These are phyloP conservation scores for Eucera pruinosa DNA, from an alignment of 2,888 invertebrate species.

Conservation along the genomic window DNA sequence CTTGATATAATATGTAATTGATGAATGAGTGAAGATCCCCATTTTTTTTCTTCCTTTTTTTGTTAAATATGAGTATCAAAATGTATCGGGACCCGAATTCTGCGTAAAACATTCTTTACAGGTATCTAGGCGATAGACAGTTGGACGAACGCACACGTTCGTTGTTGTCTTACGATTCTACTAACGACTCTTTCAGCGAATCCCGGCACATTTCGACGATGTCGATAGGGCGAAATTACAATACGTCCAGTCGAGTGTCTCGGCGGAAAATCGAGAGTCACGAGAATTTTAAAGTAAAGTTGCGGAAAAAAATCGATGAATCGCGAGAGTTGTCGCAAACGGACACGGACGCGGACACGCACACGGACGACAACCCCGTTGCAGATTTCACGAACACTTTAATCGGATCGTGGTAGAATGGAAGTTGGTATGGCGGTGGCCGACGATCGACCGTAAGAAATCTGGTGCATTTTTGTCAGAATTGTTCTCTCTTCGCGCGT, in stretches of 20 bases:
- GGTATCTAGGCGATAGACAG: slow-evolving; percentile 29
- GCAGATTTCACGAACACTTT: slow-evolving; percentile 58
- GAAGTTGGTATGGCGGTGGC: slow-evolving; percentile 76
- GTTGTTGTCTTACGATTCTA: slow-evolving; percentile 33
- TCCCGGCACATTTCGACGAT: slow-evolving; percentile 36
- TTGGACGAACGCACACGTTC: slow-evolving; percentile 30
- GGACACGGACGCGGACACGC: slow-evolving; percentile 54
- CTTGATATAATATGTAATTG: neutral
- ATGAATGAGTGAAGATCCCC: neutral
- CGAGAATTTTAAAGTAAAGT: neutral
- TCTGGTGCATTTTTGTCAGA: slow-evolving; percentile 57
- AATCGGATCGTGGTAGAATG: slow-evolving; percentile 62
- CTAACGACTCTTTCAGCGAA: slow-evolving; percentile 50
- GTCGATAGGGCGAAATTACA: slow-evolving; percentile 34
- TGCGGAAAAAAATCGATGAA: neutral
- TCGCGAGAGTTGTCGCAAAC: slow-evolving; percentile 27
- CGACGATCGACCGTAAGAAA: slow-evolving; percentile 76
- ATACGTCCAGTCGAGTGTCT: slow-evolving; percentile 24
- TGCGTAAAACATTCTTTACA: slow-evolving; percentile 51
- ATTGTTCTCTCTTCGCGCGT: slow-evolving; percentile 57
- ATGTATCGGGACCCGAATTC: neutral
- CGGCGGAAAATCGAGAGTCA: slow-evolving; percentile 14
- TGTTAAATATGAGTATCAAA: no score
- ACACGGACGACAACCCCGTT: slow-evolving; percentile 47
- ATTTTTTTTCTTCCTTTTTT: neutral